Conservation (phyloP, 2,113 vertebrate species). For the Callionymus lyra region DNA sequence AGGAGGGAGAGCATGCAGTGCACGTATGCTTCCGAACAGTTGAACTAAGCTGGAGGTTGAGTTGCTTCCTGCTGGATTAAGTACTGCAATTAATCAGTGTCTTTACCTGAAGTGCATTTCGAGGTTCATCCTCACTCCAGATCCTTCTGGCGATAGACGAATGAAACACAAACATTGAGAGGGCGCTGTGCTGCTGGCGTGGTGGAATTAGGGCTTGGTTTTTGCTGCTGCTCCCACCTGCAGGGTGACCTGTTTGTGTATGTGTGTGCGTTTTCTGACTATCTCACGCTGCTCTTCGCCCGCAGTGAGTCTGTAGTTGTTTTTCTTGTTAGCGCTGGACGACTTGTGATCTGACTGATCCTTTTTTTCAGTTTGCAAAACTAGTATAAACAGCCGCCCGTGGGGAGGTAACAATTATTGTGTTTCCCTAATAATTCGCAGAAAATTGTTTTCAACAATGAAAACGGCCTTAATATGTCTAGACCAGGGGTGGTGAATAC, state of each 20-base stretch:
- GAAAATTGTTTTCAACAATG: conserved; percentile 12
- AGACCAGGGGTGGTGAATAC: too few species aligned
- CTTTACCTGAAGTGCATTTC: conserved; percentile 43
- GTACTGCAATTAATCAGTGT: conserved; percentile 32
- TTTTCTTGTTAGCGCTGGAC: conserved; percentile 46
- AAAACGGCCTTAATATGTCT: too few species aligned
- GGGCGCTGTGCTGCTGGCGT: conserved; percentile 25
- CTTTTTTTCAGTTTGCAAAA: conserved; percentile 28
- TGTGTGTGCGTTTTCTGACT: conserved; percentile 31
- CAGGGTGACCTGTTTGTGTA: conserved; percentile 17
- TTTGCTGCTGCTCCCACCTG: conserved; percentile 31
- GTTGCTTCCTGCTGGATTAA: conserved; percentile 36
- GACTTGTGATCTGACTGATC: conserved; percentile 44
- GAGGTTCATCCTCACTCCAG: conserved; percentile 23
- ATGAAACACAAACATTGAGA: conserved; percentile 23
- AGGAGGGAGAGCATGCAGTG: too few species aligned
- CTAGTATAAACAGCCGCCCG: conserved; percentile 9
- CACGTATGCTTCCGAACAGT: conserved; percentile 9
- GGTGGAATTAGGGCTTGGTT: conserved; percentile 23
- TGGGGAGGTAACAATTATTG: conserved; percentile 8
- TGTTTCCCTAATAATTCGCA: not conserved
- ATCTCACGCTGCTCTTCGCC: conserved; percentile 52
- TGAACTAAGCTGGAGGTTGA: conserved; percentile 38
- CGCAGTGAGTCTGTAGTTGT: conserved; percentile 43
- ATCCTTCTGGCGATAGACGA: conserved; percentile 12